Evolutionary conservation across 2,888 invertebrate genomes (phyloP).

Genomic region (Dryococelus australis): DNA sequence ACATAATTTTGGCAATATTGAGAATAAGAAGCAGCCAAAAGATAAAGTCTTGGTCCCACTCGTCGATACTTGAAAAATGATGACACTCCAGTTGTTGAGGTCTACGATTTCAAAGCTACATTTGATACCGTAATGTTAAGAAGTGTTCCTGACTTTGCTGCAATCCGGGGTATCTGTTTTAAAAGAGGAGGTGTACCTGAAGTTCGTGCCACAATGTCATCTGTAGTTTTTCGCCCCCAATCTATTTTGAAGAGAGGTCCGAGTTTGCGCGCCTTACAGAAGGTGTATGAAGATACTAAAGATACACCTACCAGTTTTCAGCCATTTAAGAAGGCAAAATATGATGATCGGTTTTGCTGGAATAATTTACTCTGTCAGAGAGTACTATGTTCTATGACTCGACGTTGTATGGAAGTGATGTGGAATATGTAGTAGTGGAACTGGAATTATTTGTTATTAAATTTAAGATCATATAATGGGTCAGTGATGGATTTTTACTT

Average conservation of each 20-base stretch:
- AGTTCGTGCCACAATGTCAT: slow-evolving; percentile 29
- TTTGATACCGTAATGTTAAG: slow-evolving; percentile 21
- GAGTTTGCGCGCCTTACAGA: slow-evolving; percentile 20
- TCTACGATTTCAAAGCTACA: slow-evolving; percentile 28
- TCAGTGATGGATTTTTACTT: background rate
- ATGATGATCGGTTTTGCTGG: background rate
- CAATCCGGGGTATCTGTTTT: slow-evolving; percentile 21
- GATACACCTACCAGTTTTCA: background rate
- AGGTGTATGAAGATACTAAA: slow-evolving; percentile 26
- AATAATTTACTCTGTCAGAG: slow-evolving; percentile 18
- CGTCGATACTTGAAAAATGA: slow-evolving; percentile 12
- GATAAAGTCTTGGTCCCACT: too few relatives aligned
- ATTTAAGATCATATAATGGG: background rate
- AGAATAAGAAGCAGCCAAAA: too few relatives aligned
- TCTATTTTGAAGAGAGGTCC: slow-evolving; percentile 30
- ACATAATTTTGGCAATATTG: too few relatives aligned
- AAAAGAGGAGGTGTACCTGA: slow-evolving; percentile 27
- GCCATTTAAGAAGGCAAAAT: slow-evolving; percentile 29
- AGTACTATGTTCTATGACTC: slow-evolving; percentile 6
- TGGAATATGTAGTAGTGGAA: slow-evolving; percentile 23
- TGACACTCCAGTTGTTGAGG: slow-evolving; percentile 29
- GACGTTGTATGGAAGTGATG: slow-evolving; percentile 18
- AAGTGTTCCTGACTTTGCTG: slow-evolving; percentile 33
- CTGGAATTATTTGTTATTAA: too few relatives aligned
- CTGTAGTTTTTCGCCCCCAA: slow-evolving; percentile 24